Evolutionary conservation across 2,113 vertebrate species (phyloP).

Genomic region (Corythoichthys intestinalis): DNA sequence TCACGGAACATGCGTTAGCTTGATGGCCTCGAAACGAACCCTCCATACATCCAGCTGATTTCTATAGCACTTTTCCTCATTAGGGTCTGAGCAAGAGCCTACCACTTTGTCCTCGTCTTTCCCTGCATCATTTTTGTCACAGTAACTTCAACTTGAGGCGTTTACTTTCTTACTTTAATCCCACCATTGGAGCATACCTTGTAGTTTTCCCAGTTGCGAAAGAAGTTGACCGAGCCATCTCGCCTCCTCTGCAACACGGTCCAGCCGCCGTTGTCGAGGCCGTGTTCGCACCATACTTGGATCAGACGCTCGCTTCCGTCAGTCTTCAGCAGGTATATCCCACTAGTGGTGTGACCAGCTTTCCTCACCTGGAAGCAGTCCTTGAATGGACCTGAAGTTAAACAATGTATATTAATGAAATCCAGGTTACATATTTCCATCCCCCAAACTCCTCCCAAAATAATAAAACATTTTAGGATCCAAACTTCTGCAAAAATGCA

Average conservation of each 20-base stretch:
- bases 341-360: constrained; percentile 85
- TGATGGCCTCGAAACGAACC: constrained; percentile 27
- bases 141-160: background rate
- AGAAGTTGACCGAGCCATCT: constrained; percentile 96
- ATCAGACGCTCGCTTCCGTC: constrained; percentile 79
- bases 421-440: background rate
- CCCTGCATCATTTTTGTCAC: background rate
- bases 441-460: background rate
- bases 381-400: constrained; percentile 84
- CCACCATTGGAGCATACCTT: constrained; percentile 75
- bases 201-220: constrained; percentile 98
- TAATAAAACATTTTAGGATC: background rate
- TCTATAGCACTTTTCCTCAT: background rate
- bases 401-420: background rate
- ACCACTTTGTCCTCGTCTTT: background rate
- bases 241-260: constrained; percentile 92
- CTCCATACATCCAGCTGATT: background rate
- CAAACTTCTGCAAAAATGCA: background rate
- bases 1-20: constrained; percentile 20
- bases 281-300: constrained; percentile 95
- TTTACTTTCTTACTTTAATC: background rate
- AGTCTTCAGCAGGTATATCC: constrained; percentile 93
- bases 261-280: constrained; percentile 94
- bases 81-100: background rate
- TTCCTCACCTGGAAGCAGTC: constrained; percentile 90